phyloP scores from a whole-genome alignment of 2,888 invertebrate genomes.

The Sacculina carcini region DNA sequence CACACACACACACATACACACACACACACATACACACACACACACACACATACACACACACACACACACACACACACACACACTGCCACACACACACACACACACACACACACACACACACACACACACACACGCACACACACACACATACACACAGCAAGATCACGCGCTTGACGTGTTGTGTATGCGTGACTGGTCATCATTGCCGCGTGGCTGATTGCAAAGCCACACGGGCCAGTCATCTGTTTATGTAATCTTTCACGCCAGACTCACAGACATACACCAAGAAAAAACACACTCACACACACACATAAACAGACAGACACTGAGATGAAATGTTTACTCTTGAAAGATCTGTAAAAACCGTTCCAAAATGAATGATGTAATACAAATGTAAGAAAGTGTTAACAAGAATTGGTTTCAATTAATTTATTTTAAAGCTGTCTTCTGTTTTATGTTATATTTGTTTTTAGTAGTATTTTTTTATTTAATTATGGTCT shows the following conservation, averaged over 20 bases:
- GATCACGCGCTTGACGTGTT: not conserved
- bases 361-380: constrained; percentile 6
- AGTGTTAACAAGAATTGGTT: no score
- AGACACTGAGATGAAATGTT: not conserved
- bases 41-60: not conserved
- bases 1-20: not conserved
- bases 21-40: not conserved
- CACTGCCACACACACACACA: not conserved
- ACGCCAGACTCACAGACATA: not conserved
- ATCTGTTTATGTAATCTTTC: not conserved
- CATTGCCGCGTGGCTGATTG: no score
- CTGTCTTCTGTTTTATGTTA: no score
- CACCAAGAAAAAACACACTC: not conserved
- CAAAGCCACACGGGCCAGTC: not conserved
- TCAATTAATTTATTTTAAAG: no score
- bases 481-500: no score
- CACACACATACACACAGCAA: not conserved
- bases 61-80: not conserved
- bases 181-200: not conserved
- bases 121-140: not conserved
- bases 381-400: no score
- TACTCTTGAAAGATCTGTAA: constrained; percentile 6
- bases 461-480: no score
- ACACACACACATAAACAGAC: not conserved
- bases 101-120: not conserved